Conservation (phyloP, 2,797 vertebrate species). For the Catostomus latipinnis region DNA sequence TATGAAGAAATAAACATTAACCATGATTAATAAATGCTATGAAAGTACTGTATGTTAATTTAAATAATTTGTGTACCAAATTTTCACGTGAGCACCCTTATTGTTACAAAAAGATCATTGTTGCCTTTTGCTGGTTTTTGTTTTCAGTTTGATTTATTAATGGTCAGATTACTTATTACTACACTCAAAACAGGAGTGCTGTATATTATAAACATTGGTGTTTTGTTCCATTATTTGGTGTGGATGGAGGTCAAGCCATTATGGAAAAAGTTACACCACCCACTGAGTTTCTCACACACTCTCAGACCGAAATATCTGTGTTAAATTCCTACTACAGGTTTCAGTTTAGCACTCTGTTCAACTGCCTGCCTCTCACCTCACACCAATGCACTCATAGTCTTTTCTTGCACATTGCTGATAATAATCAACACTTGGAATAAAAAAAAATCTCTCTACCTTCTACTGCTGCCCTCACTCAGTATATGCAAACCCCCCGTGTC, state of each 20-base stretch:
- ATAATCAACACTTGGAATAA: conserved; percentile 33
- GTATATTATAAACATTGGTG: neutral
- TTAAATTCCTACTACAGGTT: neutral
- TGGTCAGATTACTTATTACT: neutral
- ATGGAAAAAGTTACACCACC: conserved; percentile 27
- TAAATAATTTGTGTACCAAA: too few relatives aligned
- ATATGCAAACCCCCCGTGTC: neutral
- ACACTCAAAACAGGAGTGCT: neutral
- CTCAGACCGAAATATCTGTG: conserved; percentile 33
- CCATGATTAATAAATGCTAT: too few relatives aligned
- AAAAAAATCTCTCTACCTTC: neutral
- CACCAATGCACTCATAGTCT: conserved; percentile 14
- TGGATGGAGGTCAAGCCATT: conserved; percentile 25
- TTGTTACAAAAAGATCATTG: too few relatives aligned
- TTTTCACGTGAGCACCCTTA: too few relatives aligned
- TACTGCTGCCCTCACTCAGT: neutral
- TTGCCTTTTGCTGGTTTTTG: too few relatives aligned
- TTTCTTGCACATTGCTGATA: conserved; percentile 47
- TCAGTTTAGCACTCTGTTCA: conserved; percentile 21
- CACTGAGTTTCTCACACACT: conserved; percentile 35
- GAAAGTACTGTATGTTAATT: too few relatives aligned
- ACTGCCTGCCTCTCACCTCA: conserved; percentile 22
- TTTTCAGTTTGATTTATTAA: neutral
- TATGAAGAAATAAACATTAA: too few relatives aligned
- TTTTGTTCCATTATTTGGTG: conserved; percentile 22